phyloP scores from a whole-genome alignment of 2,888 invertebrate genomes.

The Cyrtodaria siliqua region DNA sequence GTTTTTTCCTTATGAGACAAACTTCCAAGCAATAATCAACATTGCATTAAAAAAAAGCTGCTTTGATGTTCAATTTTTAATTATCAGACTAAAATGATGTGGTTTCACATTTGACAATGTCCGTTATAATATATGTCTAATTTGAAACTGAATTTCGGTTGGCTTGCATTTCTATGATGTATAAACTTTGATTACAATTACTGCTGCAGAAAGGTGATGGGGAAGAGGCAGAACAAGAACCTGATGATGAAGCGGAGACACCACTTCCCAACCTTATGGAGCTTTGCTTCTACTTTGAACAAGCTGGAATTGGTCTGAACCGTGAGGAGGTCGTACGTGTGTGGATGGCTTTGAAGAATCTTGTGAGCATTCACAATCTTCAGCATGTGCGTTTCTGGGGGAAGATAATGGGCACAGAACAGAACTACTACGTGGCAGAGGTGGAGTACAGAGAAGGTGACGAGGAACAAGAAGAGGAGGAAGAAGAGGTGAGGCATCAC shows the following conservation, averaged over 20 bases:
- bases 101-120: too few species aligned
- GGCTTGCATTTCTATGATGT: too few species aligned
- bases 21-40: too few species aligned
- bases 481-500: conserved; percentile 85
- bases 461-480: conserved; percentile 88
- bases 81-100: too few species aligned
- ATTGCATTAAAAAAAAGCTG: too few species aligned
- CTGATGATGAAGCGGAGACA: conserved; percentile 85
- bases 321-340: conserved; percentile 91
- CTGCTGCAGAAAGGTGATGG: conserved; percentile 82
- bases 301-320: conserved; percentile 92
- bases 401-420: conserved; percentile 92
- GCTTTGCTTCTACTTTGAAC: conserved; percentile 88
- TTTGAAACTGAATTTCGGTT: too few species aligned
- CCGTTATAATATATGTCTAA: too few species aligned
- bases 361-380: conserved; percentile 87
- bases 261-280: conserved; percentile 87
- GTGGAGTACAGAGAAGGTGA: conserved; percentile 91
- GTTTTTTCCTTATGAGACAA: too few species aligned
- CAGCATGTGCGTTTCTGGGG: conserved; percentile 92
- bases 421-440: conserved; percentile 94
- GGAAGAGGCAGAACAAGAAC: conserved; percentile 83
- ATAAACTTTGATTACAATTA: too few species aligned
- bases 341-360: conserved; percentile 91
- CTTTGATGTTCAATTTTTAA: too few species aligned